Conservation (phyloP, 2,888 invertebrate genomes). For the Diplolepis rosae region DNA sequence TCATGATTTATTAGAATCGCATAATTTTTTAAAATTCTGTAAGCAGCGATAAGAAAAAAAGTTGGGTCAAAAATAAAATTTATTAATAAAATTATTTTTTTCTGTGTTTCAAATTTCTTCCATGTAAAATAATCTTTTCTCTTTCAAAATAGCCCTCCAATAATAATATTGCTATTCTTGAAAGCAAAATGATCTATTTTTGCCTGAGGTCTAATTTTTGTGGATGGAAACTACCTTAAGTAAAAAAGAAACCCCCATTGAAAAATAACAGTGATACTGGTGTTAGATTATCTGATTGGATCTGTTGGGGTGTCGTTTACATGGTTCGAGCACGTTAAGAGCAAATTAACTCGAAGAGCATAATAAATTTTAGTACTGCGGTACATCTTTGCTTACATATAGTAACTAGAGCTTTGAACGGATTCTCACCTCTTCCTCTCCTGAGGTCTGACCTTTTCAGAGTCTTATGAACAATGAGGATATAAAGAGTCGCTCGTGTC, state of each 20-base stretch:
- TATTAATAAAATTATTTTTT: too few relatives aligned
- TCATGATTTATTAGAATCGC: too few relatives aligned
- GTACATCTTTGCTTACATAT: conserved; percentile 33
- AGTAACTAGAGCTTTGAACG: conserved; percentile 37
- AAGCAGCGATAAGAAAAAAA: too few relatives aligned
- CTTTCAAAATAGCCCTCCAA: too few relatives aligned
- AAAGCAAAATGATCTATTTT: too few relatives aligned
- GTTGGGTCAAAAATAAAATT: too few relatives aligned
- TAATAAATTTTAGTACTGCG: conserved; percentile 35
- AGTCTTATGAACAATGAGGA: conserved; percentile 17
- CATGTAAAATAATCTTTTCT: too few relatives aligned
- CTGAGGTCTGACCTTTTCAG: conserved; percentile 19
- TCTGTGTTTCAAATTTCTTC: too few relatives aligned
- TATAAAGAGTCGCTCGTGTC: conserved; percentile 24
- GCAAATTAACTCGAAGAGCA: conserved; percentile 36
- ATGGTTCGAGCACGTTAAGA: conserved; percentile 33
- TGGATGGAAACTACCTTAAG: too few relatives aligned
- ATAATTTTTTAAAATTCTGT: too few relatives aligned
- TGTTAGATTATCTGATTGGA: conserved; percentile 31
- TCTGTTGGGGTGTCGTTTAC: conserved; percentile 35
- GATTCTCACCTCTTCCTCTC: conserved; percentile 26
- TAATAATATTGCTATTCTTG: too few relatives aligned
- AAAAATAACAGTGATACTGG: conserved; percentile 7
- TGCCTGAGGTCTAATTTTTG: too few relatives aligned
- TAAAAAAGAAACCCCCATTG: neutral